Percentiles rank a stretch among this genome's conserved stretches.
These are phyloP conservation scores for Magallana gigas DNA, from an alignment of 1,140 invertebrate species.

Conservation along the genomic window DNA sequence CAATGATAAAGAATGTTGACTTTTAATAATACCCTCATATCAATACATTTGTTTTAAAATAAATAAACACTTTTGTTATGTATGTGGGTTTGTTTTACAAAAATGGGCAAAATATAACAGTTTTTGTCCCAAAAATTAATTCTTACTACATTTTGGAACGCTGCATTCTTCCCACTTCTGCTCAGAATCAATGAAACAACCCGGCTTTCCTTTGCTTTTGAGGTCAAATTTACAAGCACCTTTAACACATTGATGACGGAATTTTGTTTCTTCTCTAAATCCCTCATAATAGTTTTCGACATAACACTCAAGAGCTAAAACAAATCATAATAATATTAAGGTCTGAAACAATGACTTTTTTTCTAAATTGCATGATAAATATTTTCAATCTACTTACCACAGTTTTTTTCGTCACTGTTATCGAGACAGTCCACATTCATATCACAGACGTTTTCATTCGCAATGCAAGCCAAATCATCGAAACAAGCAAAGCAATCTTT, in stretches of 20 bases:
- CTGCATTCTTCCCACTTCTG: neutral
- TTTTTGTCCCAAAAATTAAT: neutral
- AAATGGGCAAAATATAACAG: too few relatives aligned
- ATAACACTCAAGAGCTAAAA: neutral
- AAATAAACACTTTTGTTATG: too few relatives aligned
- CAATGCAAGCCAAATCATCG: neutral
- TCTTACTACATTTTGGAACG: constrained; percentile 9
- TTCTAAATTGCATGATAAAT: too few relatives aligned
- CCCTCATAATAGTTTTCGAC: neutral
- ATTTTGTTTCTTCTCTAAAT: neutral
- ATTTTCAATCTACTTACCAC: neutral
- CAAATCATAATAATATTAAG: neutral
- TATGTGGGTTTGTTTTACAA: too few relatives aligned
- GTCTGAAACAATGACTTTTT: too few relatives aligned
- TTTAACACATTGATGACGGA: neutral
- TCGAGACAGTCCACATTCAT: neutral
- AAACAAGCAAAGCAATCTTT: constrained; percentile 2
- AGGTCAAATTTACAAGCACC: neutral
- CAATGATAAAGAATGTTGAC: too few relatives aligned
- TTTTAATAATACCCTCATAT: too few relatives aligned
- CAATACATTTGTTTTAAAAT: too few relatives aligned
- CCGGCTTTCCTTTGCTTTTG: neutral
- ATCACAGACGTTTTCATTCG: neutral
- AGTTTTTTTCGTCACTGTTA: neutral
- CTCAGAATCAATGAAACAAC: neutral